These are phyloP conservation scores for Plotosus lineatus DNA, from an alignment of 2,113 vertebrate species.

Conservation along the genomic window DNA sequence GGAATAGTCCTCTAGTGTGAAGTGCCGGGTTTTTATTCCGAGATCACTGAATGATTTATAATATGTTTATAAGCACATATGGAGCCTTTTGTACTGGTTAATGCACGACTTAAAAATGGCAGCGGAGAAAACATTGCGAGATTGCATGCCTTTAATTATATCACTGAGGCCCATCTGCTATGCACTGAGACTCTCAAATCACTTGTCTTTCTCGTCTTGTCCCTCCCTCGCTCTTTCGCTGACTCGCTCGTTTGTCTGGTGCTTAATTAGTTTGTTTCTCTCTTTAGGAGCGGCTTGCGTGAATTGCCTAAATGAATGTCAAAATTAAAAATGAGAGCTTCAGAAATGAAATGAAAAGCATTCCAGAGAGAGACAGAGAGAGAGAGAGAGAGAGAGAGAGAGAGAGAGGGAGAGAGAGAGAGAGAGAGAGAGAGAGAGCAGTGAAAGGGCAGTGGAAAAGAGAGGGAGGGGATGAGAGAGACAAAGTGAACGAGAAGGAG, in stretches of 20 bases:
- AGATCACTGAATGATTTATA: constrained; percentile 24
- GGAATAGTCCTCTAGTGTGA: constrained; percentile 4
- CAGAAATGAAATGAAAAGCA: constrained; percentile 12
- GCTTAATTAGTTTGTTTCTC: constrained; percentile 24
- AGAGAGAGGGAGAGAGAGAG: not conserved
- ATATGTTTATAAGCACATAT: constrained; percentile 12
- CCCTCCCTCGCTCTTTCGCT: not conserved
- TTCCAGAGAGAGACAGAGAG: constrained; percentile 1
- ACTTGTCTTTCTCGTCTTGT: constrained; percentile 5
- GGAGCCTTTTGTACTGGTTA: constrained; percentile 1
- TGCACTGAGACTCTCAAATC: constrained; percentile 27
- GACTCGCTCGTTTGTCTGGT: constrained; percentile 1
- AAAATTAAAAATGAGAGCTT: constrained; percentile 1
- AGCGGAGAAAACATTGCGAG: constrained; percentile 7
- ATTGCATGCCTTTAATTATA: constrained; percentile 24
- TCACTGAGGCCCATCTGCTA: constrained; percentile 32
- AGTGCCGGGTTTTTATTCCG: no score
- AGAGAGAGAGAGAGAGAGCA: not conserved
- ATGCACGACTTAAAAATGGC: constrained; percentile 15
- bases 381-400: not conserved
- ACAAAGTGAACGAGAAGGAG: not conserved
- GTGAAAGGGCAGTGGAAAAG: no score
- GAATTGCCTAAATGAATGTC: constrained; percentile 36
- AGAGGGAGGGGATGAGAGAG: not conserved
- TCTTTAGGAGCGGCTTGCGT: constrained; percentile 2